Percentiles rank a stretch among this genome's conserved stretches.
Conservation (phyloP, 2,888 invertebrate species). For the Meliscaeva auricollis region DNA sequence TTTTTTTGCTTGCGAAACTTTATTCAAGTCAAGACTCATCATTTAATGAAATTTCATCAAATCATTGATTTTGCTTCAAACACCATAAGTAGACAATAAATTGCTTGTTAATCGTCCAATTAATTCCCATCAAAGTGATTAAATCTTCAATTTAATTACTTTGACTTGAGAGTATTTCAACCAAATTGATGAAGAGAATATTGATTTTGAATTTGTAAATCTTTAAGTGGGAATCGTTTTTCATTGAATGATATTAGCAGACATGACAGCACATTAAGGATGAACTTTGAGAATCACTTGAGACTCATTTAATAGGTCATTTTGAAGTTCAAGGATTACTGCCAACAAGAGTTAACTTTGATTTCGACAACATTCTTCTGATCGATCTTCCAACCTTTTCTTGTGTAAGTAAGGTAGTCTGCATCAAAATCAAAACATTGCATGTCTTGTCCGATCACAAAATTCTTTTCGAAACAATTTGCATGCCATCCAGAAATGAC, state of each 20-base stretch:
- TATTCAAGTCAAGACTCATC: neutral
- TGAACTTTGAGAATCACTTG: neutral
- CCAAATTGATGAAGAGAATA: neutral
- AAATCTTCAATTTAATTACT: constrained; percentile 52
- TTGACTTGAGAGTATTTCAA: constrained; percentile 27
- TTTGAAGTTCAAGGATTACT: constrained; percentile 30
- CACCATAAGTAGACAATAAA: constrained; percentile 21
- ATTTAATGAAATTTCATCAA: constrained; percentile 3
- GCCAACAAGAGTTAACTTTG: neutral
- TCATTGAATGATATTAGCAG: neutral
- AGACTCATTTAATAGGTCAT: constrained; percentile 27
- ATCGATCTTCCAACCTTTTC: constrained; percentile 21
- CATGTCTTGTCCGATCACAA: neutral
- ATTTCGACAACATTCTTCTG: constrained; percentile 7
- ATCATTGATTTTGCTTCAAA: neutral
- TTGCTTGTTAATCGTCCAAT: constrained; percentile 47
- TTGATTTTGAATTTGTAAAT: constrained; percentile 1
- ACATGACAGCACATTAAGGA: neutral
- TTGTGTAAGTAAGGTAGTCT: neutral
- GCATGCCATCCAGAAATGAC: constrained; percentile 14
- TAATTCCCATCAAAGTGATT: constrained; percentile 45
- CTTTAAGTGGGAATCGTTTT: neutral
- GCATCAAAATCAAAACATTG: neutral
- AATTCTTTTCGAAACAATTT: constrained; percentile 15
- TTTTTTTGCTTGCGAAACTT: neutral